These are phyloP conservation scores for Drosophila albomicans DNA, from an alignment of 1,140 invertebrate species.

Conservation along the genomic window DNA sequence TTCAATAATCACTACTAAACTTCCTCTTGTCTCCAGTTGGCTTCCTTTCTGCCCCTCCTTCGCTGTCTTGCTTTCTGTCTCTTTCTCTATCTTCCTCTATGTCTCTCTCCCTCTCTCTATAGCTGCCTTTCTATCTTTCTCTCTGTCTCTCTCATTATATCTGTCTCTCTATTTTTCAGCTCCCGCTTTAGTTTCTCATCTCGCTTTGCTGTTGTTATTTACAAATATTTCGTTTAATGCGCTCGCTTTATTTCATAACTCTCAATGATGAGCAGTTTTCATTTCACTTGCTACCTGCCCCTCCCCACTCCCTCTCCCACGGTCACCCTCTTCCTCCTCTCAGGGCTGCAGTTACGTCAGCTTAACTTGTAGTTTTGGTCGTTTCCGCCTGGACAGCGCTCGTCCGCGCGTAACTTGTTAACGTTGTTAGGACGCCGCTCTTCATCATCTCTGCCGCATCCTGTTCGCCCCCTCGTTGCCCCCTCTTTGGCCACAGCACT, in stretches of 20 bases:
- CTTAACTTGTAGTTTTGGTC: conserved; percentile 43
- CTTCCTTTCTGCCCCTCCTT: no score
- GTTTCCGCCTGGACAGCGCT: conserved; percentile 68
- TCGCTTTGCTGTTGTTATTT: background rate
- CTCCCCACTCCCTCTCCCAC: background rate
- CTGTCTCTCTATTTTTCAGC: background rate
- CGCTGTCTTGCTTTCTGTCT: no score
- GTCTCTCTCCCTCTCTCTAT: background rate
- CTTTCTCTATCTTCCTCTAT: no score
- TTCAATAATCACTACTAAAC: no score
- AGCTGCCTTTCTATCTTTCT: background rate
- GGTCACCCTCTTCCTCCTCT: background rate
- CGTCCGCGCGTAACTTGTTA: conserved; percentile 76
- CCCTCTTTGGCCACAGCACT: conserved; percentile 13
- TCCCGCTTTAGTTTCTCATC: background rate
- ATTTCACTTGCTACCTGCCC: background rate
- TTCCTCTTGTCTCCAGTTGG: no score
- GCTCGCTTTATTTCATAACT: conserved; percentile 34
- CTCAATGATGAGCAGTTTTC: conserved; percentile 42
- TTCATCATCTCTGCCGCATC: conserved; percentile 31
- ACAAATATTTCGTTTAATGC: conserved; percentile 52
- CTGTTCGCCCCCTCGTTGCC: conserved; percentile 20
- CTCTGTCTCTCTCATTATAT: background rate
- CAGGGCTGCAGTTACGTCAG: background rate
- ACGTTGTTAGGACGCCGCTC: conserved; percentile 23